Conservation (phyloP, 2,113 vertebrate species). For the Takifugu flavidus region DNA sequence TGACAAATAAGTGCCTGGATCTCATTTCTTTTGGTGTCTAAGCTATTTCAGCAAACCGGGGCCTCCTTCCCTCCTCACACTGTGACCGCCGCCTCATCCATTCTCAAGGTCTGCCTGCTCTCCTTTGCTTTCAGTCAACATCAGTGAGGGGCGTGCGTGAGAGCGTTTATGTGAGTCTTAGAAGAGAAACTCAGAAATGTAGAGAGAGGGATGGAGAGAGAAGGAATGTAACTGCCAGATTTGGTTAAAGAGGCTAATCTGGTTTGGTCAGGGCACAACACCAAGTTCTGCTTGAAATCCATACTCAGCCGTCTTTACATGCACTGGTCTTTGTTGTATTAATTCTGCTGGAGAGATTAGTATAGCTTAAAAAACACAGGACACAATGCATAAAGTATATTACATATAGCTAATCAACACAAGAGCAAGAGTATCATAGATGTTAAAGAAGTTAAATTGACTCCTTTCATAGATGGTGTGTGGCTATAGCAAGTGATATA, state of each 20-base stretch:
- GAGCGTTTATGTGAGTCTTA: slow-evolving; percentile 4
- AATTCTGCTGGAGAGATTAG: neutral
- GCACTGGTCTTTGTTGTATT: no score
- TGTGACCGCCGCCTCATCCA: slow-evolving; percentile 55
- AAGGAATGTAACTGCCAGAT: slow-evolving; percentile 81
- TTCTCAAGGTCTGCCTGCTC: slow-evolving; percentile 54
- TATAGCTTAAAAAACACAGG: neutral
- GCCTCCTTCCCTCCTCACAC: slow-evolving; percentile 61
- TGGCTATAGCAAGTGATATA: no score
- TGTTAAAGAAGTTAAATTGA: no score
- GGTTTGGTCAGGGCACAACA: slow-evolving; percentile 86
- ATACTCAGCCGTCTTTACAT: slow-evolving; percentile 12
- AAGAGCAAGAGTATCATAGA: no score
- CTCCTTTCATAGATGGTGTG: no score
- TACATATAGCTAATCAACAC: neutral
- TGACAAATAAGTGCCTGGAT: slow-evolving; percentile 79
- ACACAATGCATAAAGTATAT: neutral
- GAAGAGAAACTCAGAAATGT: neutral
- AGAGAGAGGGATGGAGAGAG: slow-evolving; percentile 2
- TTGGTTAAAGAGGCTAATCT: slow-evolving; percentile 87
- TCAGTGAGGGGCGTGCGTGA: slow-evolving; percentile 20
- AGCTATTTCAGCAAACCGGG: slow-evolving; percentile 69
- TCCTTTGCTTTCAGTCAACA: slow-evolving; percentile 59
- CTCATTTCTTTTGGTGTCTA: slow-evolving; percentile 72
- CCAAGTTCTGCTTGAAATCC: slow-evolving; percentile 27